phyloP scores from a whole-genome alignment of 1,140 invertebrate species.

The Apis dorsata region DNA sequence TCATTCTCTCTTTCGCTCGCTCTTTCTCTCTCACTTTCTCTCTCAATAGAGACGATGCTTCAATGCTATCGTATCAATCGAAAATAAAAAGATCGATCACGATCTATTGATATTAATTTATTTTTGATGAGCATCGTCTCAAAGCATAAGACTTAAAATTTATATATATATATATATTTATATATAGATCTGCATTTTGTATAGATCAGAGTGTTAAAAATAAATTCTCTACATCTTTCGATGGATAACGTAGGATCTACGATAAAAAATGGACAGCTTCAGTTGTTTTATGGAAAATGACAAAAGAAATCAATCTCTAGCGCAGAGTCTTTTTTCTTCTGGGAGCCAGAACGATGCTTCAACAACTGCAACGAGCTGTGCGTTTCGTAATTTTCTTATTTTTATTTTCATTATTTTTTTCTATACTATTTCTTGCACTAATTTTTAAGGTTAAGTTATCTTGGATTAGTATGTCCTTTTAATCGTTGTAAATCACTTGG shows the following conservation, averaged over 20 bases:
- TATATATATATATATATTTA: conserved; percentile 5
- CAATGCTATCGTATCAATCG: not conserved
- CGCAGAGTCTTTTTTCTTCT: conserved; percentile 19
- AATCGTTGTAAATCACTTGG: conserved; percentile 28
- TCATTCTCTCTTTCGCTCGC: not conserved
- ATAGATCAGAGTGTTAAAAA: conserved; percentile 34
- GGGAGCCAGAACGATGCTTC: conserved; percentile 47
- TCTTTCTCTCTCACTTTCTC: not conserved
- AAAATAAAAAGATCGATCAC: conserved; percentile 6
- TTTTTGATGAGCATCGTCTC: conserved; percentile 5
- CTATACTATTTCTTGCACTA: not conserved
- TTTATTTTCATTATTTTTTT: not conserved
- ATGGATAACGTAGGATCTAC: conserved; percentile 38
- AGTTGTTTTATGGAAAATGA: conserved; percentile 16
- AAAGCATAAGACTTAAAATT: not conserved
- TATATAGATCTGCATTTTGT: not conserved
- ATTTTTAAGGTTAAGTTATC: not conserved
- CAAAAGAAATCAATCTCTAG: conserved; percentile 3
- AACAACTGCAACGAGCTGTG: conserved; percentile 41
- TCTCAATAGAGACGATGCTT: conserved; percentile 22
- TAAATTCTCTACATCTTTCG: conserved; percentile 28
- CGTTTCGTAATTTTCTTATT: conserved; percentile 4
- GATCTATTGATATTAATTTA: conserved; percentile 9
- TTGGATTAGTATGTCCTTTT: not conserved
- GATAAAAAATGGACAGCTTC: conserved; percentile 49